Evolutionary conservation across 2,113 vertebrate species (phyloP), one percentile per base, ranked within the genome.

Genomic region (Labeo catla): DNA sequence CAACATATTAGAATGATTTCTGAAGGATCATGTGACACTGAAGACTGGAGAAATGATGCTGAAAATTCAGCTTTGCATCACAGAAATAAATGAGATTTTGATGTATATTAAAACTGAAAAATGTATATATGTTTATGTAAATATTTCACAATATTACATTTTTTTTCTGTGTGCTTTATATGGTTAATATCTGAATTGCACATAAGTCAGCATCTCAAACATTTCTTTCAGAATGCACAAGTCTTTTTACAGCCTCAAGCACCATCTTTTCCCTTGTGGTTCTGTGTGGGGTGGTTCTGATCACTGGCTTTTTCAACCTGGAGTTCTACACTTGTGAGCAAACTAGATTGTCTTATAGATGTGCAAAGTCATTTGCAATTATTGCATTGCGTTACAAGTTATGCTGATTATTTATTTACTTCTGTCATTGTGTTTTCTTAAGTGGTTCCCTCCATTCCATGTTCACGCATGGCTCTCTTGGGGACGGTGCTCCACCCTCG

Each of bases 361-460:
- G 1, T 23, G 4, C 2, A 43, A 9, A 61, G 12, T 36, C 3
- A 15, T 54, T 54, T 11, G 23, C 23, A 21, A 9, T 8, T 39
- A 12, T 87, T 65, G 7, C 16, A 12, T 12, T 70, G 80, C 8
- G 19, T 21, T 43, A 43, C 8, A 43, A 8, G 1, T 63, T 86
- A 43, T 21, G 86, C 4, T 47, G 21, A 82, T 8, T 50, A 50
- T 50, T 50, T 6, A 6, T 23, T 15, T 11, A 68, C 72, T 2
- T 23, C 1, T 45, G 28, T 45, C 6, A 83, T 73, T 86, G 21
- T 23, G 86, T 92, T 88, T 3, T 91, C 72, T 15, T 65, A 16
- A 99, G 98, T 98, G 43, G 96, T 97, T 76, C 97, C 98, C 63
- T 96, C 93, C 0, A 95, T 99, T 61, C 96, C 97, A 0, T 97